These are phyloP conservation scores for Heliothis peltigera DNA, from an alignment of 2,888 invertebrate genomes.

Conservation along the genomic window DNA sequence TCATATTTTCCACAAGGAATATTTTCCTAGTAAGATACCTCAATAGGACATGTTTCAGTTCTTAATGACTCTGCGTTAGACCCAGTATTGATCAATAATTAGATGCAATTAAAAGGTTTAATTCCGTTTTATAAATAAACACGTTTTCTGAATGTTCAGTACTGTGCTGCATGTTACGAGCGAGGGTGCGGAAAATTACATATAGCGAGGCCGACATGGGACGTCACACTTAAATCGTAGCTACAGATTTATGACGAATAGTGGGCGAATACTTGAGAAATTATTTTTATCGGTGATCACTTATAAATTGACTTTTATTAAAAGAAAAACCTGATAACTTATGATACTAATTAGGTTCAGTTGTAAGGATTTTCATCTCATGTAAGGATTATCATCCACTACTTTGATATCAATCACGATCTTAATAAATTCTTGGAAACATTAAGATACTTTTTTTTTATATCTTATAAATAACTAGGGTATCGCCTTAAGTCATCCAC, in stretches of 20 bases:
- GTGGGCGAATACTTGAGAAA: neutral
- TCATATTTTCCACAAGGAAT: no score
- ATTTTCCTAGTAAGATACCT: no score
- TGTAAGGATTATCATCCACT: no score
- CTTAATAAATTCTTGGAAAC: no score
- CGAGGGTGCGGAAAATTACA: slow-evolving; percentile 73
- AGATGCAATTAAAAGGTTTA: slow-evolving; percentile 23
- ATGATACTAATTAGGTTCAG: no score
- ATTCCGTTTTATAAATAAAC: slow-evolving; percentile 50
- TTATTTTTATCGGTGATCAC: no score
- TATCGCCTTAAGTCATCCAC: slow-evolving; percentile 12
- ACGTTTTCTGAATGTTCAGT: slow-evolving; percentile 45
- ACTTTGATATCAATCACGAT: no score
- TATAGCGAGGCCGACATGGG: slow-evolving; percentile 61
- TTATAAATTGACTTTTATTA: no score
- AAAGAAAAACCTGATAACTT: no score
- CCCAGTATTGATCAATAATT: slow-evolving; percentile 13
- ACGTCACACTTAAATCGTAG: neutral
- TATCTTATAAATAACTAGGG: neutral
- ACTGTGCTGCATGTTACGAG: slow-evolving; percentile 66
- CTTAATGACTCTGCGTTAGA: neutral
- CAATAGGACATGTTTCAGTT: neutral
- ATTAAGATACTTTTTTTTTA: no score
- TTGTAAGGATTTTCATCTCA: no score
- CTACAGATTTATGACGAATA: neutral